phyloP scores from a whole-genome alignment of 2,113 vertebrate genomes.

The Hydrolagus affinis region DNA sequence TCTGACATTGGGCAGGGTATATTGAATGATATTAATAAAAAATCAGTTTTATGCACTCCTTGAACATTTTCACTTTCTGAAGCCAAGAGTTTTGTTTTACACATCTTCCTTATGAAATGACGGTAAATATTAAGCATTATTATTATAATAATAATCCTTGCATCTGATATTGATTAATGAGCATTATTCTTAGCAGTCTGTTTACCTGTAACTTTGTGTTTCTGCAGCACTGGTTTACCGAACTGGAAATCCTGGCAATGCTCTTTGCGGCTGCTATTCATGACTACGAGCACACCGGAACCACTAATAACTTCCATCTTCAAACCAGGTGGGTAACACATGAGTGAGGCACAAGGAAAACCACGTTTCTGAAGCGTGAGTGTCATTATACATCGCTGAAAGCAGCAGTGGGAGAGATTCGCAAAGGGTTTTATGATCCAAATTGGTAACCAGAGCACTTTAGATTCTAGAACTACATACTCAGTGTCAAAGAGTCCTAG shows the following conservation, averaged over 20 bases:
- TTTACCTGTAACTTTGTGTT: conserved; percentile 42
- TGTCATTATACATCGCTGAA: neutral
- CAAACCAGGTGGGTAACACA: conserved; percentile 74
- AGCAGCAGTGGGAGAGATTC: no score
- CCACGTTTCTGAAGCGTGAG: neutral
- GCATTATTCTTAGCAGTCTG: neutral
- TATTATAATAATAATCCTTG: neutral
- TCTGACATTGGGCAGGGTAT: no score
- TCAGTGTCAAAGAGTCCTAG: no score
- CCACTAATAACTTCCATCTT: conserved; percentile 98
- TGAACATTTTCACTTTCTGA: no score
- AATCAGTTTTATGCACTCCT: no score
- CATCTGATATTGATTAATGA: neutral
- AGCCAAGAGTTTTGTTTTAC: no score
- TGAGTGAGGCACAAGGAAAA: neutral
- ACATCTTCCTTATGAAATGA: no score
- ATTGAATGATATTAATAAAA: no score
- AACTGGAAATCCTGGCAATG: conserved; percentile 98
- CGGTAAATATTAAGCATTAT: neutral
- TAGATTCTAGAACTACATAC: no score
- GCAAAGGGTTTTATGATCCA: no score
- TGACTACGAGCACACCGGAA: conserved; percentile 96
- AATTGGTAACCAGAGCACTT: no score
- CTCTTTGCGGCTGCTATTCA: conserved; percentile 95
- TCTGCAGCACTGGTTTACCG: conserved; percentile 88